These are phyloP conservation scores for Elaphurus davidianus DNA, from an alignment of 2,113 vertebrate species.

Conservation along the genomic window DNA sequence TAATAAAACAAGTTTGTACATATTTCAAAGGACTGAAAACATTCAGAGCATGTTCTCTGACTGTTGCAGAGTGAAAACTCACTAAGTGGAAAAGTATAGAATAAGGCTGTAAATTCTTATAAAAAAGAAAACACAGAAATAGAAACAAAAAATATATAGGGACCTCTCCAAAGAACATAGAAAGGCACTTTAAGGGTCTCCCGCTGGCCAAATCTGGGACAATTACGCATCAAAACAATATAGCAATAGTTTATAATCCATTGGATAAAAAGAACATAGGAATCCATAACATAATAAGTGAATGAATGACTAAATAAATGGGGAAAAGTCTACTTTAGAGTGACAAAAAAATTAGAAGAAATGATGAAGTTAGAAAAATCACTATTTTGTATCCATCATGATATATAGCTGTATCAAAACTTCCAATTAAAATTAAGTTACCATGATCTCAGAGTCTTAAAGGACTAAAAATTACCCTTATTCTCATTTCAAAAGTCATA, in stretches of 20 bases:
- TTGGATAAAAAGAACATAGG: not conserved
- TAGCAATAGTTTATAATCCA: not conserved
- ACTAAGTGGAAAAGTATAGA: not conserved
- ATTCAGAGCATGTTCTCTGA: not conserved
- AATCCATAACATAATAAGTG: not conserved
- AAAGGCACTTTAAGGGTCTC: not conserved
- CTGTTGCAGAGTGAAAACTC: not conserved
- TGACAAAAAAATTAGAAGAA: not conserved
- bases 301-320: not conserved
- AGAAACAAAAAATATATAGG: not conserved
- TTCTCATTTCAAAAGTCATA: not conserved
- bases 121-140: not conserved
- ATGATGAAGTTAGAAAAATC: not conserved
- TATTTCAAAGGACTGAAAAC: not conserved
- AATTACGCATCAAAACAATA: not conserved
- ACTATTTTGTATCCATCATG: not conserved
- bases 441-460: not conserved
- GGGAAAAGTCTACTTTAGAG: not conserved
- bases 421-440: not conserved
- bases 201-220: not conserved
- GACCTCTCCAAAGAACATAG: not conserved
- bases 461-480: not conserved
- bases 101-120: not conserved
- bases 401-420: not conserved
- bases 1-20: not conserved